Conservation (phyloP, 2,113 vertebrate genomes). For the Ochotona curzoniae region DNA sequence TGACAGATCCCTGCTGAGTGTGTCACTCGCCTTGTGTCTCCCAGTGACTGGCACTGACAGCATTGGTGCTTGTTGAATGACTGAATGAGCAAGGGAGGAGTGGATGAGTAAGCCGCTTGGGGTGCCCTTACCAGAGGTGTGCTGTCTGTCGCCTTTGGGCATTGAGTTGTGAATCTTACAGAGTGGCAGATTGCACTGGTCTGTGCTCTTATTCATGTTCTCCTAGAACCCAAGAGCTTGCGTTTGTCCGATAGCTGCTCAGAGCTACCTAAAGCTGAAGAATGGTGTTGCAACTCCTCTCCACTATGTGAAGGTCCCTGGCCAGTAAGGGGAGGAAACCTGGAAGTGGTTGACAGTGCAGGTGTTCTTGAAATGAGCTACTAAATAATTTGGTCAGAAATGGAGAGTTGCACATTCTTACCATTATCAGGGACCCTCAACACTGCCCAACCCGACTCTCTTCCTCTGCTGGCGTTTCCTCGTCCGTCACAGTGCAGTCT, state of each 20-base stretch:
- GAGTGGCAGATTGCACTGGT: neutral
- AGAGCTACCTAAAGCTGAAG: neutral
- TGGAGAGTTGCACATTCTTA: neutral
- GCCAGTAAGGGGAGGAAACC: neutral
- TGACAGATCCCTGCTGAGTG: neutral
- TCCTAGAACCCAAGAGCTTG: neutral
- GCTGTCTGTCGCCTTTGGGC: neutral
- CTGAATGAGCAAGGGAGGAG: neutral
- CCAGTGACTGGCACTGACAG: too few relatives aligned
- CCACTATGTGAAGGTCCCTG: neutral
- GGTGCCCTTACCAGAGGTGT: neutral
- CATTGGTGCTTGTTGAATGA: neutral
- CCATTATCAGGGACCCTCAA: neutral
- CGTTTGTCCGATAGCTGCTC: neutral
- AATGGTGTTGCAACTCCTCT: neutral
- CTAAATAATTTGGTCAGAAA: neutral
- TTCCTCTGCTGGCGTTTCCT: accelerated
- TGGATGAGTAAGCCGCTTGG: neutral
- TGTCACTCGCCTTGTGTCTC: neutral
- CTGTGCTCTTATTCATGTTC: neutral
- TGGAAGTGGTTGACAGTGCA: neutral
- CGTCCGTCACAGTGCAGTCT: neutral
- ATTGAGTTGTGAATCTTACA: neutral
- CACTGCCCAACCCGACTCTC: neutral
- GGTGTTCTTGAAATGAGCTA: neutral